Evolutionary conservation across 2,888 invertebrate genomes (phyloP), one percentile per base, ranked within the genome.

Genomic region (Ochropleura leucogaster): DNA sequence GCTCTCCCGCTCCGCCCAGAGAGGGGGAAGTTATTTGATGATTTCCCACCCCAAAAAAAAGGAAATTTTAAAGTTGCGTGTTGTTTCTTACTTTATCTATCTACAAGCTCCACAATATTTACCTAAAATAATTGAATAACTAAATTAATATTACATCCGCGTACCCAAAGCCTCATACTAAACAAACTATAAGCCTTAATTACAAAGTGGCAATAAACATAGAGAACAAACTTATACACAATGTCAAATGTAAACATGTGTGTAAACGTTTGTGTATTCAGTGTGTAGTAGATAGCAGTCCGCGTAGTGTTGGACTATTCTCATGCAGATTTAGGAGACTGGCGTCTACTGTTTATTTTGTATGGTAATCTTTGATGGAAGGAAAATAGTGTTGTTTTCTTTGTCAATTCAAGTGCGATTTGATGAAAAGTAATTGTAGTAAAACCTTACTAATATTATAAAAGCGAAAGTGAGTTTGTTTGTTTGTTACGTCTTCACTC

Each of bases 181-280:
- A 69, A 68, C 72, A 72, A 74, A 77, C 77, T 53, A 69, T 18
- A 8, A 68, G 60, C 73, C 73, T 42, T 80, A 80, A 83, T 83
- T 73, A 69, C 59, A 67, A 69, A 83, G 69, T 59, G 66, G 66
- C 73, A 69, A 78, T 51, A 77, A n/a, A 68, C 57, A 55, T 44
- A 68, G 49, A 44, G 18, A n/a, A 57, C 70, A 62, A 80, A 80
- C 70, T 74, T 74, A 53, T 65, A 68, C 73, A 75, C 59, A 68
- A 78, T 78, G 80, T 72, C n/a, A 69, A 85, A 79, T 68, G 72
- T 84, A 84, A 84, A 82, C 69, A 80, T 80, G 60, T 79, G 69
- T 60, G 59, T 72, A 65, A 63, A 68, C 63, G 69, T 67, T 84
- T 84, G 75, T 72, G 71, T 80, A 75, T 80, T 71, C 75, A 70